A percentile compares a stretch with the other conserved stretches of the same genome.
phyloP scores from a whole-genome alignment of 2,113 vertebrate species.

The Amphiprion ocellaris region DNA sequence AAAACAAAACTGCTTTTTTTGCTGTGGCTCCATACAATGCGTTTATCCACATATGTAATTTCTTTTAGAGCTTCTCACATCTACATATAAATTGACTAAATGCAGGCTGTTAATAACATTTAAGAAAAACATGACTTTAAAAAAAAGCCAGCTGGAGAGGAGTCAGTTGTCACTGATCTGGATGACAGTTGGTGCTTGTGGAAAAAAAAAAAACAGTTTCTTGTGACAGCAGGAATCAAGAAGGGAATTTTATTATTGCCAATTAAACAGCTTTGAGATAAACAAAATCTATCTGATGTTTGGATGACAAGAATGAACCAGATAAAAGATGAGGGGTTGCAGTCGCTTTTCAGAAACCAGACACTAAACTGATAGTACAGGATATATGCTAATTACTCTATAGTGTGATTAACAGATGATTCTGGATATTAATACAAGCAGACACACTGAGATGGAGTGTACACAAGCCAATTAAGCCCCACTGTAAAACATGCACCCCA shows the following conservation, averaged over 20 bases:
- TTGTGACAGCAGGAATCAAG: constrained; percentile 27
- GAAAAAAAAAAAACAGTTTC: constrained; percentile 25
- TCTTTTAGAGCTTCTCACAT: not conserved
- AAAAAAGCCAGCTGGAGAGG: constrained; percentile 58
- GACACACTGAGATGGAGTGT: no score
- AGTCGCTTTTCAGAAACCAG: constrained; percentile 28
- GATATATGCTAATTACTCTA: not conserved
- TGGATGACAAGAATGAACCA: constrained; percentile 25
- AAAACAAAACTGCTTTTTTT: not conserved
- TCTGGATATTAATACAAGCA: constrained; percentile 7
- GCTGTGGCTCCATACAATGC: not conserved
- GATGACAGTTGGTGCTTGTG: constrained; percentile 54
- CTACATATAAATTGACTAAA: constrained; percentile 3
- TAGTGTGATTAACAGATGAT: not conserved
- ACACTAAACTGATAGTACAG: not conserved
- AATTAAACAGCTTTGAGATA: constrained; percentile 55
- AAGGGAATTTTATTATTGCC: constrained; percentile 43
- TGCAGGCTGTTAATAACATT: constrained; percentile 28
- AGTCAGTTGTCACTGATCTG: constrained; percentile 61
- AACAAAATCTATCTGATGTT: constrained; percentile 52
- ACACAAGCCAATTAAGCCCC: not conserved
- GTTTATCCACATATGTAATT: not conserved
- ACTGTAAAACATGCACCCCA: not conserved
- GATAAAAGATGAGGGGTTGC: constrained; percentile 20
- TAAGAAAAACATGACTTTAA: constrained; percentile 26